These are phyloP conservation scores for Pavo muticus DNA, from an alignment of 2,113 vertebrate species.

Conservation along the genomic window DNA sequence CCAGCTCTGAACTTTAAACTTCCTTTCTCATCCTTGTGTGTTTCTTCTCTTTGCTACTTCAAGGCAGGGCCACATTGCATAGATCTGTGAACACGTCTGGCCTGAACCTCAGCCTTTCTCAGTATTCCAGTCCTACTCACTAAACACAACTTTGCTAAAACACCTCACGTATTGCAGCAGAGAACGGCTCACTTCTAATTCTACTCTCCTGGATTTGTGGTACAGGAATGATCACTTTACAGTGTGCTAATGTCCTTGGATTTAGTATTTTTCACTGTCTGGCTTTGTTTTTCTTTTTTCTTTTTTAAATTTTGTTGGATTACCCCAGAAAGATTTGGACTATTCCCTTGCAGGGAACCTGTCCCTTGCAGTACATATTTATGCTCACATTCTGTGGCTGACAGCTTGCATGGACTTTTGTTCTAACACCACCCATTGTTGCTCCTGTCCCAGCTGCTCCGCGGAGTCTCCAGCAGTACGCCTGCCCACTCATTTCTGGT, in stretches of 20 bases:
- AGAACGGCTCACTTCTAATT: not conserved
- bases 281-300: not conserved
- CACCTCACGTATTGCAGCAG: rapidly evolving
- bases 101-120: not conserved
- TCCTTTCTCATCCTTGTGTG: not conserved
- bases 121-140: not conserved
- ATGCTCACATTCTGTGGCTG: not conserved
- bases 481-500: constrained; percentile 60
- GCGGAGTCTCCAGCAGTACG: constrained; percentile 76
- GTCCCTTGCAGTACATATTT: not conserved
- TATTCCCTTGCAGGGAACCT: not conserved
- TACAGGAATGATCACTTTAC: not conserved
- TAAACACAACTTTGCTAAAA: not conserved
- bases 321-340: not conserved
- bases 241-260: not conserved
- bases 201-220: not conserved
- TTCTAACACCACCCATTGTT: not conserved
- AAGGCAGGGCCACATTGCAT: rapidly evolving
- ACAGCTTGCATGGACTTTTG: not conserved
- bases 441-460: constrained; percentile 48
- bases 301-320: not conserved
- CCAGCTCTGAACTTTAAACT: not conserved
- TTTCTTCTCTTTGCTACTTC: not conserved
- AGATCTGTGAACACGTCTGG: rapidly evolving
- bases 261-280: not conserved